Conservation (phyloP, 1,140 invertebrate species). For the Aricia agestis region DNA sequence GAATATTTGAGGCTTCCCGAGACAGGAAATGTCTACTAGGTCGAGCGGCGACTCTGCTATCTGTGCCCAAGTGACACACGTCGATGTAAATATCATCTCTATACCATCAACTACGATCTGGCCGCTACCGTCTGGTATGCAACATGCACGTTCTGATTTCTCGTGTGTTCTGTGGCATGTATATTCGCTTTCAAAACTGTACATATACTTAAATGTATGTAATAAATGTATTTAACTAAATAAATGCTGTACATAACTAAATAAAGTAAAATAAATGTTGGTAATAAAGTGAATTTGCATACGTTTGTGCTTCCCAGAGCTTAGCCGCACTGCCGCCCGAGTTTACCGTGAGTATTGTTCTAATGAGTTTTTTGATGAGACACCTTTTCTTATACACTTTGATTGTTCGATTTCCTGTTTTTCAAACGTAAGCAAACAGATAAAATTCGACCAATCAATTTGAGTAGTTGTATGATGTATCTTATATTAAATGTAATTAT, state of each 20-base stretch:
- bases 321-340: slow-evolving; percentile 89
- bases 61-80: no score
- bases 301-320: slow-evolving; percentile 84
- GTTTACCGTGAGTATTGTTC: slow-evolving; percentile 86
- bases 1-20: not conserved
- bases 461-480: no score
- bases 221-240: slow-evolving; percentile 10
- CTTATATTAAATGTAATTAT: no score
- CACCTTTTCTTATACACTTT: not conserved
- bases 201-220: not conserved
- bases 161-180: slow-evolving; percentile 14
- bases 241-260: slow-evolving; percentile 15
- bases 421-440: not conserved
- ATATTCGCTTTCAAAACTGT: not conserved
- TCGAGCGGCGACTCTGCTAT: no score
- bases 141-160: slow-evolving; percentile 3
- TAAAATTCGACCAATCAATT: not conserved
- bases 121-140: not conserved
- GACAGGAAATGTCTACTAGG: no score
- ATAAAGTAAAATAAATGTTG: slow-evolving; percentile 16
- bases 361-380: not conserved
- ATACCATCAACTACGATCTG: slow-evolving; percentile 1
- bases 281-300: slow-evolving; percentile 55
- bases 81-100: slow-evolving; percentile 35
- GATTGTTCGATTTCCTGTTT: not conserved